Base-by-base conservation (phyloP, 2,113 vertebrate species). In the Morone saxatilis region DNA sequence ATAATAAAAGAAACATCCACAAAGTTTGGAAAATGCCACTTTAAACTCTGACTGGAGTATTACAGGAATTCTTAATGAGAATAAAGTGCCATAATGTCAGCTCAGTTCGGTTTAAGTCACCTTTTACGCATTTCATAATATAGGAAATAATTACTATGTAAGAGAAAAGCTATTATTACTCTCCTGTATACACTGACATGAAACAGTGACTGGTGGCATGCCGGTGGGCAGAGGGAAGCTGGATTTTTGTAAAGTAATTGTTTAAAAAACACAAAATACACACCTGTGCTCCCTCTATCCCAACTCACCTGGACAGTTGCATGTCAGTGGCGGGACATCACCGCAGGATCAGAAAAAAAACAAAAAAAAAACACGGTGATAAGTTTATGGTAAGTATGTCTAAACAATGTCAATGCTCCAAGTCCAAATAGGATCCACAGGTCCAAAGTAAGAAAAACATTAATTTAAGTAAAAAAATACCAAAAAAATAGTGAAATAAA, bases 281-380 rank as follows among this genome's bases (percentile, higher is more conserved):
- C 56, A n/a, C 20, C 43, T 60, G 10, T 12, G 53, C 48, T 31
- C 31, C 51, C 5, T 8, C 53, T 19, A 4, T 45, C 60, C 40
- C 16, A 1, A 85, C 91, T 89, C 36, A 94, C 93, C 93, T 91
- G 72, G 79, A 86, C 31, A 62, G 62, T 60, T 72, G 43, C 93
- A 93, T 92, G 73, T 89, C 82, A 93, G 69, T 45, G 47, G 19
- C 43, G 13, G 25, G 45, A 62, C 89, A 90, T 93, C 65, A 69
- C 73, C 38, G 47, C 70, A 36, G 57, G 36, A 40, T 40, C 40
- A 25, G 17, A 51, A 9, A 78, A 9, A 79, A 71, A 2, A 47
- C 25, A 25, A 31, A 31, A 31, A 31, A 31, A 4, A 31, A 31
- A 50, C 47, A 53, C 48, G 57, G 22, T 31, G 53, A 43, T 16